Evolutionary conservation across 2,888 invertebrate species (phyloP).

Genomic region (Scaptomyza polygonia): DNA sequence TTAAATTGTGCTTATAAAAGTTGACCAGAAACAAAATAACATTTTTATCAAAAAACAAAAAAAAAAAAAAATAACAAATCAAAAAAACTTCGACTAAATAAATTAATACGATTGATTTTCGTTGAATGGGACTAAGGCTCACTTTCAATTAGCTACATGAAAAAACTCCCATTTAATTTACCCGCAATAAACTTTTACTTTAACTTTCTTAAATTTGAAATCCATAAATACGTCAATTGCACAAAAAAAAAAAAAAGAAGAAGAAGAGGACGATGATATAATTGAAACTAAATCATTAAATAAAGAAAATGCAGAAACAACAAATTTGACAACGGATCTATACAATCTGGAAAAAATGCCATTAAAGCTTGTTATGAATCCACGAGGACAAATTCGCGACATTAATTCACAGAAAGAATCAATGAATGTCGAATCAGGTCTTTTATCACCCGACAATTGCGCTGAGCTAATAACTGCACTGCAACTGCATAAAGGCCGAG

Average conservation of each 20-base stretch:
- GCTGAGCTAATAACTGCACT: constrained; percentile 92
- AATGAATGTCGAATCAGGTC: constrained; percentile 86
- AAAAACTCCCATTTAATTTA: not conserved
- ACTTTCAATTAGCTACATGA: not conserved
- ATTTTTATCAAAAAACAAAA: too few relatives aligned
- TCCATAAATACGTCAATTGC: constrained; percentile 58
- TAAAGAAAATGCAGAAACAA: constrained; percentile 79
- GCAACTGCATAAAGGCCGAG: constrained; percentile 91
- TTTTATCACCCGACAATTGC: constrained; percentile 90
- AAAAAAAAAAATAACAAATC: too few relatives aligned
- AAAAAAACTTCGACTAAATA: too few relatives aligned
- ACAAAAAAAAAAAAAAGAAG: too few relatives aligned
- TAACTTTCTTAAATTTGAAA: not conserved
- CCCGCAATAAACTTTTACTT: not conserved
- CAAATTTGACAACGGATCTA: constrained; percentile 43
- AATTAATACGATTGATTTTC: too few relatives aligned
- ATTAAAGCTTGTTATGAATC: constrained; percentile 91
- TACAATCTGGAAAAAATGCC: constrained; percentile 82
- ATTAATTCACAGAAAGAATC: constrained; percentile 88
- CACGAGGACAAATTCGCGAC: constrained; percentile 89
- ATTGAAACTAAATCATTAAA: constrained; percentile 45
- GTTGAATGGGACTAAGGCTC: too few relatives aligned
- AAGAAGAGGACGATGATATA: constrained; percentile 41
- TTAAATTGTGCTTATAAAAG: too few relatives aligned
- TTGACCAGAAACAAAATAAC: too few relatives aligned